phyloP scores from a whole-genome alignment of 2,797 vertebrate genomes.

The Passerculus sandwichensis region DNA sequence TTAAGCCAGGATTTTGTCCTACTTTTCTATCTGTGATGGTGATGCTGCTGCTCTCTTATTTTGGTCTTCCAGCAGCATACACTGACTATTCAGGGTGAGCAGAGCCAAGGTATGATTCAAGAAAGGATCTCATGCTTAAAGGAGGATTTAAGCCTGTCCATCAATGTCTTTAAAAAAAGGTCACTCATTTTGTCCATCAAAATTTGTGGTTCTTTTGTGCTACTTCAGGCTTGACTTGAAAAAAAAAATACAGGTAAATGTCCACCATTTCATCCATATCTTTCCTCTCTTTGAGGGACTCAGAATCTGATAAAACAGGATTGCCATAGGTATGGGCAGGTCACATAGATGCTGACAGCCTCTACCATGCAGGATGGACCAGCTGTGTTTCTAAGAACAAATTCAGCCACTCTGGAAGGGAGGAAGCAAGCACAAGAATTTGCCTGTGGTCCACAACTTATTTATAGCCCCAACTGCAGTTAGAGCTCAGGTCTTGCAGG shows the following conservation, averaged over 20 bases:
- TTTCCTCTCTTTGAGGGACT: neutral
- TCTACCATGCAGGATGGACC: neutral
- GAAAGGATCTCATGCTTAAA: neutral
- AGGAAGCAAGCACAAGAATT: neutral
- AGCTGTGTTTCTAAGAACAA: conserved; percentile 3
- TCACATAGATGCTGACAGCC: neutral
- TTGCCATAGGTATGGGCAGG: neutral
- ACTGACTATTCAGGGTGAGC: neutral
- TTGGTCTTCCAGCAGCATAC: neutral
- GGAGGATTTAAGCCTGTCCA: neutral
- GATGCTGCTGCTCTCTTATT: neutral
- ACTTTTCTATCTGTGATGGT: neutral
- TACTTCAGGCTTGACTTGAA: neutral
- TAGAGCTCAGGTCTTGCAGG: conserved; percentile 24
- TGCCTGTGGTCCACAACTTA: neutral
- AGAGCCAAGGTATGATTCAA: neutral
- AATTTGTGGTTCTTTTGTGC: neutral
- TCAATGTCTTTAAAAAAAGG: neutral
- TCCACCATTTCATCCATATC: neutral
- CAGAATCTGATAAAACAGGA: neutral
- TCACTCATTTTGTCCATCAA: neutral
- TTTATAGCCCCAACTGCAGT: neutral
- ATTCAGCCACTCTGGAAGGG: neutral
- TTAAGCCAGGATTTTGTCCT: neutral
- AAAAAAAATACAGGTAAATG: neutral